phyloP scores from a whole-genome alignment of 2,113 vertebrate genomes.

The Myocastor coypus region DNA sequence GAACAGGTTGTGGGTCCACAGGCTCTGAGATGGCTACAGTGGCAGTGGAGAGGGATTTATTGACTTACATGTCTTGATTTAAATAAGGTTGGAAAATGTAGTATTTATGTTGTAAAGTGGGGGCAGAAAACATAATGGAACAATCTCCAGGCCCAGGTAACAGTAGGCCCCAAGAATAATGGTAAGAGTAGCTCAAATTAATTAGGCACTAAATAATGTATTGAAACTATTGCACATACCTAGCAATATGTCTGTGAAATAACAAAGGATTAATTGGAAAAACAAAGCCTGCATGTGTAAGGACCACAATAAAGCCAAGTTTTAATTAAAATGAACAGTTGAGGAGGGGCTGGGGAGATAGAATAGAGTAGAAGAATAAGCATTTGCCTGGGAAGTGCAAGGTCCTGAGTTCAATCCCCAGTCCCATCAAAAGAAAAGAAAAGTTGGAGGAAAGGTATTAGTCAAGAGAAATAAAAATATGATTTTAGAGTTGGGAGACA shows the following conservation, averaged over 20 bases:
- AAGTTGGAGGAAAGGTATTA: background rate
- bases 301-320: background rate
- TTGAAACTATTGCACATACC: background rate
- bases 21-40: background rate
- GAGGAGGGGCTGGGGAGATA: background rate
- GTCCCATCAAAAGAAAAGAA: too few species aligned
- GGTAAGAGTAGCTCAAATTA: background rate
- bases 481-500: background rate
- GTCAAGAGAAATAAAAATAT: background rate
- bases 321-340: background rate
- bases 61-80: background rate
- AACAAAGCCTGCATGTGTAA: background rate
- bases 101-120: background rate
- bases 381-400: too few species aligned
- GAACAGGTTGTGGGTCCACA: background rate
- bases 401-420: too few species aligned
- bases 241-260: background rate
- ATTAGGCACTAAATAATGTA: background rate
- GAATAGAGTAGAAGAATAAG: too few species aligned
- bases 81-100: background rate
- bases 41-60: background rate
- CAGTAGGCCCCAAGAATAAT: background rate
- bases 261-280: background rate
- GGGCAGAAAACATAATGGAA: constrained; percentile 2
- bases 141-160: background rate